Evolutionary conservation across 2,888 invertebrate genomes (phyloP), one percentile per base, ranked within the genome.

Genomic region (Eucriotettix oculatus): DNA sequence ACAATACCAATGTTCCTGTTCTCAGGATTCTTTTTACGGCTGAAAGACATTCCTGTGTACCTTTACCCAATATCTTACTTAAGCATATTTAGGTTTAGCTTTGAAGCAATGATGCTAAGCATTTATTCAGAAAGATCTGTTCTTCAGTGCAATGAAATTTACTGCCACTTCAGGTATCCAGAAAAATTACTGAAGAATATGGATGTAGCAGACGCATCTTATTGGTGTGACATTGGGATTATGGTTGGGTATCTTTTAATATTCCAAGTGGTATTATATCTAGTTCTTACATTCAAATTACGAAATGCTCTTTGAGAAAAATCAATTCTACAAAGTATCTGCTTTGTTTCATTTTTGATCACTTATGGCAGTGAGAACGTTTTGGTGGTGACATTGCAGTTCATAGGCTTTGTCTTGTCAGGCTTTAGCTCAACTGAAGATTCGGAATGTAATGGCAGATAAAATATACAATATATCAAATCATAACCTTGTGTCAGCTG

Each of bases 1-100:
- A 81, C 83, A 64, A 89, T 90, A 66, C 90, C 90, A 10, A 84
- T 91, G 75, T 74, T 90, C 66, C 79, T 90, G 68, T 90, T 90
- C 73, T 86, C 88, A 1, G 90, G 90, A 57, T 90, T 90, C 73
- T 90, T 90, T 72, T 82, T 90, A 57, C 85, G 85, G 57, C 80
- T 87, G 69, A 75, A 78, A 48, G 88, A 89, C 66, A 80, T 90
- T 68, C 83, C 87, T 0, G 67, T 71, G 2, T 87, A 84, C 68
- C 75, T 90, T 55, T 80, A 79, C 42, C 84, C 52, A 58, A 11
- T 62, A 10, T 48, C 58, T 7, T 42, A 58, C 17, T 43, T 62
- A 40, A 60, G 60, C 16, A 76, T 61, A 72, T 86, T 94, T 58
- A 82, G 76, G 56, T 79, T 78, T 66, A 72, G 76, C 11, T 79